Conservation (phyloP, 2,888 invertebrate genomes). For the Netelia virgata region DNA sequence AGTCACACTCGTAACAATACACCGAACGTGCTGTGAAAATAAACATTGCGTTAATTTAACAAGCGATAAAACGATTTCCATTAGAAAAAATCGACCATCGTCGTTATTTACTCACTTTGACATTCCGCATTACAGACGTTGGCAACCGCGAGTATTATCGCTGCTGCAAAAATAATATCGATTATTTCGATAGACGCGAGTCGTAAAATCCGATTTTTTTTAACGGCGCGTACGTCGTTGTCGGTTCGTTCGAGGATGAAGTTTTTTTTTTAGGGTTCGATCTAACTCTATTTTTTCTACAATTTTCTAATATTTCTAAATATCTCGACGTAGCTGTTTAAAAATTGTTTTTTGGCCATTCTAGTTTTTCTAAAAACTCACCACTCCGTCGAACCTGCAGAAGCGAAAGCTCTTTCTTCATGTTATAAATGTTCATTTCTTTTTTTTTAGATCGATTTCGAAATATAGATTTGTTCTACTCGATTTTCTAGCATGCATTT, state of each 20-base stretch:
- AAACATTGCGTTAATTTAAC: neutral
- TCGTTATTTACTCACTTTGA: slow-evolving; percentile 81
- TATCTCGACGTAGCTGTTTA: neutral
- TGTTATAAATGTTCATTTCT: slow-evolving; percentile 44
- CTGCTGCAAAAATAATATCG: slow-evolving; percentile 79
- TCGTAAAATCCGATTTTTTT: slow-evolving; percentile 18
- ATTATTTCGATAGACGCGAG: slow-evolving; percentile 26
- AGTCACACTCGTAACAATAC: slow-evolving; percentile 97
- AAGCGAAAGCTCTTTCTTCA: slow-evolving; percentile 58
- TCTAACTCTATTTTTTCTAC: neutral
- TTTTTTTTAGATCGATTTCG: slow-evolving; percentile 25
- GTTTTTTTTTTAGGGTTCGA: neutral
- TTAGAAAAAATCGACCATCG: neutral
- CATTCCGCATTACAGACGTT: slow-evolving; percentile 83
- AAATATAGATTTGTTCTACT: slow-evolving; percentile 23
- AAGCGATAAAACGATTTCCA: neutral
- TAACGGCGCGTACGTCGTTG: neutral
- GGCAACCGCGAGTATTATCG: slow-evolving; percentile 82
- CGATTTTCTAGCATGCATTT: no score
- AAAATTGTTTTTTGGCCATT: slow-evolving; percentile 25
- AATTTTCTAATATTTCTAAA: slow-evolving; percentile 11
- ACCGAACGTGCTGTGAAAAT: slow-evolving; percentile 91
- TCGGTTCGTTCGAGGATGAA: neutral
- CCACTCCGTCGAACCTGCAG: slow-evolving; percentile 53
- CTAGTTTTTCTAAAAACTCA: slow-evolving; percentile 60